Percentiles rank a stretch among this genome's conserved stretches.
phyloP scores from a whole-genome alignment of 2,888 invertebrate species.

The Lydus trimaculatus region DNA sequence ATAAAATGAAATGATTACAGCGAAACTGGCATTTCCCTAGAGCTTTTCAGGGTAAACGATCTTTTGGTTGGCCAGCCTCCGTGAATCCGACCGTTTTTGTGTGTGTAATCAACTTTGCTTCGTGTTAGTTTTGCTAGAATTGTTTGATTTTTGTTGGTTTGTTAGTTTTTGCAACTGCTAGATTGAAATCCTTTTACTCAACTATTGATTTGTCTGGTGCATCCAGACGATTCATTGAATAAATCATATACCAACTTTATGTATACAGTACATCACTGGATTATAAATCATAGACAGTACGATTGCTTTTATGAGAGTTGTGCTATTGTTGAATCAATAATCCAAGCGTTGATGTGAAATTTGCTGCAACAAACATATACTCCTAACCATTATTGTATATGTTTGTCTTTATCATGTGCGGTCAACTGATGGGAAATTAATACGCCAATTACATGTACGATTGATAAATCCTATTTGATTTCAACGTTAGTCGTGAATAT shows the following conservation, averaged over 20 bases:
- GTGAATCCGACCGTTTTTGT: not conserved
- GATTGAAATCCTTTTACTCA: not conserved
- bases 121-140: too few relatives aligned
- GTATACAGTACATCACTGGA: not conserved
- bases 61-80: not conserved
- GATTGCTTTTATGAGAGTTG: slow-evolving; percentile 18
- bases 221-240: slow-evolving; percentile 8
- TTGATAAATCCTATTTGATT: not conserved
- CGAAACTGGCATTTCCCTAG: too few relatives aligned
- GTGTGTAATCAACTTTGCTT: slow-evolving; percentile 16
- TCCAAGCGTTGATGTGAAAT: not conserved
- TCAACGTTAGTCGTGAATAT: not conserved
- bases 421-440: not conserved
- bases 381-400: not conserved
- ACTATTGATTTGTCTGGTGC: not conserved
- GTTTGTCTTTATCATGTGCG: not conserved
- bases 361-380: not conserved
- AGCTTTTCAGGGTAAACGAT: too few relatives aligned
- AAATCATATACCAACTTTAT: not conserved
- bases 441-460: not conserved
- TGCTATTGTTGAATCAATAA: not conserved
- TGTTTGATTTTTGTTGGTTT: not conserved
- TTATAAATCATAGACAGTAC: slow-evolving; percentile 8
- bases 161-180: not conserved
- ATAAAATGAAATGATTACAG: too few relatives aligned